These are phyloP conservation scores for Brachypalpus laphriformis DNA, from an alignment of 2,888 invertebrate genomes.

Conservation along the genomic window DNA sequence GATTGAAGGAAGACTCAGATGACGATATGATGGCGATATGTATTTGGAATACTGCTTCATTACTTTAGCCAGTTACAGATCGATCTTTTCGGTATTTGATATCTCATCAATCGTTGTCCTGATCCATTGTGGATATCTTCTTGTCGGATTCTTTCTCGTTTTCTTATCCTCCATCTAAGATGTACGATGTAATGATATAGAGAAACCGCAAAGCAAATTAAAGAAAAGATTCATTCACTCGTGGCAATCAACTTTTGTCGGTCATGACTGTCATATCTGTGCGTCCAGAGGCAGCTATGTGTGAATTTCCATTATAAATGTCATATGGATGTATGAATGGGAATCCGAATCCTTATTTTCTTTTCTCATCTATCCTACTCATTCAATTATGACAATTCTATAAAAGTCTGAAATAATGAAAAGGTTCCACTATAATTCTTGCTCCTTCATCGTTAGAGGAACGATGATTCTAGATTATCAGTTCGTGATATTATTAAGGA, in stretches of 20 bases:
- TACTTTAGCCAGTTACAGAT: constrained; percentile 46
- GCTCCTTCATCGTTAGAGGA: background rate
- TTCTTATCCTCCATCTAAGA: constrained; percentile 42
- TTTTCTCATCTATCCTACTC: constrained; percentile 8
- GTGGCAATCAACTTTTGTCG: constrained; percentile 69
- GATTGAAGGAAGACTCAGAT: constrained; percentile 13
- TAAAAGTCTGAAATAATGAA: constrained; percentile 31
- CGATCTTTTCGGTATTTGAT: constrained; percentile 70
- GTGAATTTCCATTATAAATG: constrained; percentile 33
- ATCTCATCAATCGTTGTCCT: constrained; percentile 71
- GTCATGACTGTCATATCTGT: constrained; percentile 46
- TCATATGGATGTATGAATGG: constrained; percentile 25
- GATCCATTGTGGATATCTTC: constrained; percentile 50
- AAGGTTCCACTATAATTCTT: constrained; percentile 23
- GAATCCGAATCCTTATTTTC: constrained; percentile 1
- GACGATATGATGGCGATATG: constrained; percentile 27
- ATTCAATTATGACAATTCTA: constrained; percentile 58
- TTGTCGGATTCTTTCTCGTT: constrained; percentile 20
- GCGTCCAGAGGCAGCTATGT: constrained; percentile 15
- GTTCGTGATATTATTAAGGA: constrained; percentile 43
- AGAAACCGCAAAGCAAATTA: constrained; percentile 63
- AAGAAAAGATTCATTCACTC: constrained; percentile 68
- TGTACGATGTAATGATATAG: constrained; percentile 62
- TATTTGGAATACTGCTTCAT: constrained; percentile 39
- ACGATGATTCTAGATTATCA: background rate